Evolutionary conservation across 2,797 vertebrate genomes (phyloP).

Genomic region (Manis crassicaudata): DNA sequence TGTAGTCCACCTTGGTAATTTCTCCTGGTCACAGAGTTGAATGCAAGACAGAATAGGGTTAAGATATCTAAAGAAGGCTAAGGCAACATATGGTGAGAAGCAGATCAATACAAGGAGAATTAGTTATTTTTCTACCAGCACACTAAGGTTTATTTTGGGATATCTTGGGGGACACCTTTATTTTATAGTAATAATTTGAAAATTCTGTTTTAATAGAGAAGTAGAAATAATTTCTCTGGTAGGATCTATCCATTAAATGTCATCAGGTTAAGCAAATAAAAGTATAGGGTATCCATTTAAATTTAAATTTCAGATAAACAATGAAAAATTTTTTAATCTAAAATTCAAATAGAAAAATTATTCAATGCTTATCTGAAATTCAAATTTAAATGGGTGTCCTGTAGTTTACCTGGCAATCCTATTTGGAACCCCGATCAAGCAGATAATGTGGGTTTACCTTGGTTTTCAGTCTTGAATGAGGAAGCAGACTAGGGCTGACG

Average conservation of each 20-base stretch:
- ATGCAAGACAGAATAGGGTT: background rate
- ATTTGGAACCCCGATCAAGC: background rate
- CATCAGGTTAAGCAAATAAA: constrained; percentile 46
- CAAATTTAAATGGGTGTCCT: background rate
- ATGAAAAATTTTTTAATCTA: background rate
- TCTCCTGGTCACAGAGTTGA: background rate
- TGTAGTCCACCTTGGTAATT: constrained; percentile 12
- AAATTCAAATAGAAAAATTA: background rate
- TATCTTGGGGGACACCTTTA: background rate
- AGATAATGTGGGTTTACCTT: background rate
- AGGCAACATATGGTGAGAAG: background rate
- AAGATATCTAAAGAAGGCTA: constrained; percentile 4
- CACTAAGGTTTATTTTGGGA: background rate
- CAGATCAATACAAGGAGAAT: background rate
- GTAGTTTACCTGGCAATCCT: background rate
- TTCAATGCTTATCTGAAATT: constrained; percentile 19
- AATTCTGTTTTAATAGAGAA: background rate
- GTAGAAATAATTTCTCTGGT: background rate
- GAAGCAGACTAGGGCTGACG: background rate
- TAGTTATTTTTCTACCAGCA: background rate
- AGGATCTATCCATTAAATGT: constrained; percentile 29
- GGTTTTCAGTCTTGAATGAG: background rate
- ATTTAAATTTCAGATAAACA: constrained; percentile 14
- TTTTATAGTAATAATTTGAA: constrained; percentile 50
- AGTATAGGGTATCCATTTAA: background rate